Base-by-base conservation (phyloP, 2,888 invertebrate genomes). In the Punctoribates punctum region DNA sequence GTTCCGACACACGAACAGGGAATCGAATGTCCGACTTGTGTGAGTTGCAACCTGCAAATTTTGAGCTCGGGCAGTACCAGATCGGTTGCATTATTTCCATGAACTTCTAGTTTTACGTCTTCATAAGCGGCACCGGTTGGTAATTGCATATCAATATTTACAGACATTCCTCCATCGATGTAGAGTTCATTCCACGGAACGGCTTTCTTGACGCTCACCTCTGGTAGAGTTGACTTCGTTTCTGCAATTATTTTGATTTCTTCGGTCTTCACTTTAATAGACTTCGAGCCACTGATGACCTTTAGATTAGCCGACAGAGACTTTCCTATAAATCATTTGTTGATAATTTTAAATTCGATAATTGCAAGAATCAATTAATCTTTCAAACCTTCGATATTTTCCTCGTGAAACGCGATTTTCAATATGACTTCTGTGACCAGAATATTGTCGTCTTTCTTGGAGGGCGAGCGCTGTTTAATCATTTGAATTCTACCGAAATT, bases 401-500 rank as follows among this genome's bases (percentile, higher is more conserved):
- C 67, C 15, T 60, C 38, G 29, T 75, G 42, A 73, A 75, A 75
- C 3, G 75, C 54, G 13, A 75, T 23, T 20, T 73, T 48, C 17
- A 75, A 34, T 8, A 73, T 51, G 23, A 75, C 51, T 42, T 75
- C 75, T 9, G 73, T 51, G 29, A 73, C 57, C 17, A 75, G 20
- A 38, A 20, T 29, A 46, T 75, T 75, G 4, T 72, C 72, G 0
- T 48, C 73, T 11, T 38, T 67, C 67, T 67, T 67, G 25, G 67
- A 67, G 9, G 67, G 34, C 34, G 38, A 67, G 25, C 67, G 34
- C 38, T 62, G 34, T 51, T 75, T 77, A 2, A 80, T 78, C n/a
- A 79, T 75, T 34, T 80, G 79, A 29, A 80, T 77, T 60, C 80
- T 76, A 48, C 79, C 79, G 73, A 80, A 79, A 48, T 70, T 76